Percentiles rank a stretch among this genome's conserved stretches.
Evolutionary conservation across 2,888 invertebrate genomes (phyloP).

Genomic region (Pyrochroa serraticornis): DNA sequence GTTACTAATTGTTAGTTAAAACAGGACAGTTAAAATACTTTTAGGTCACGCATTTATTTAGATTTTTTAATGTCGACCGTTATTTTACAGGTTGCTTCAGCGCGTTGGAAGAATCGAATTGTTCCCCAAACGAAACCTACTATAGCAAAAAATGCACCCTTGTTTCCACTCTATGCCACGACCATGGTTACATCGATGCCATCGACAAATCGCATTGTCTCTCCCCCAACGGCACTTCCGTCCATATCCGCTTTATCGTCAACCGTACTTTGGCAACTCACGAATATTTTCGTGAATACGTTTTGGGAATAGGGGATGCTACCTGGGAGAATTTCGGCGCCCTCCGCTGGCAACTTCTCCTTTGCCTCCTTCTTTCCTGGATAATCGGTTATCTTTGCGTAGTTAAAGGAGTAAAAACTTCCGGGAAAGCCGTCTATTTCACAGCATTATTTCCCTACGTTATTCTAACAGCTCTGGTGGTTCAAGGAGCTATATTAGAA

Average conservation of each 20-base stretch:
- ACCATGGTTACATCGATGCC: constrained; percentile 52
- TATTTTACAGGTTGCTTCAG: constrained; percentile 67
- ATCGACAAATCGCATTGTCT: constrained; percentile 60
- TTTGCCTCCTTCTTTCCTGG: constrained; percentile 81
- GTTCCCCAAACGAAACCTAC: constrained; percentile 62
- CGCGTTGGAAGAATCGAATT: constrained; percentile 64
- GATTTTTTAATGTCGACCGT: not conserved
- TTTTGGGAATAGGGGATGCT: constrained; percentile 73
- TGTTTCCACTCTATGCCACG: constrained; percentile 61
- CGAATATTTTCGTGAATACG: constrained; percentile 70
- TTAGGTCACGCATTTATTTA: no score
- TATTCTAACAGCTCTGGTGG: constrained; percentile 68
- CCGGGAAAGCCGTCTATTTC: constrained; percentile 82
- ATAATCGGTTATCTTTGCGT: constrained; percentile 85
- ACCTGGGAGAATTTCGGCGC: constrained; percentile 79
- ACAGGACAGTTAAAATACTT: no score
- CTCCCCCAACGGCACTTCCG: constrained; percentile 44
- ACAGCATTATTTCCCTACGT: constrained; percentile 76
- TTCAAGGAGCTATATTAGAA: constrained; percentile 62
- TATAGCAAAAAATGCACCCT: constrained; percentile 61
- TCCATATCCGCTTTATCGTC: constrained; percentile 62
- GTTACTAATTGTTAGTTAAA: no score
- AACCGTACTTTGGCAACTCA: constrained; percentile 63
- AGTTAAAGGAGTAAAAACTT: constrained; percentile 86
- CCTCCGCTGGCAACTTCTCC: constrained; percentile 81